Conservation (phyloP, 2,113 vertebrate genomes). For the Semnornis frantzii region DNA sequence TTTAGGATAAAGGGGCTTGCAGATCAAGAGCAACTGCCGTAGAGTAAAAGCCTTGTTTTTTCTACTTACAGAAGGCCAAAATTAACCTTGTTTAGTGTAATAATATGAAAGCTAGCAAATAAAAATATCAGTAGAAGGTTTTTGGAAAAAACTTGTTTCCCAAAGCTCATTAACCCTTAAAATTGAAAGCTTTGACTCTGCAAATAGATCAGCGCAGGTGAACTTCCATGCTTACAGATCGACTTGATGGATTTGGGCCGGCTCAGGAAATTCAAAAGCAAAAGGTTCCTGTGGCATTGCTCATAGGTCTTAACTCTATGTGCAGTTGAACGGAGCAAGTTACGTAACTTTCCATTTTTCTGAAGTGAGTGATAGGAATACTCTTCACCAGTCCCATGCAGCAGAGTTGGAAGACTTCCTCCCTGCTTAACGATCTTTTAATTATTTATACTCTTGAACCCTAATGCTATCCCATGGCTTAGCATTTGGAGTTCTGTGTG, state of each 20-base stretch:
- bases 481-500: not conserved
- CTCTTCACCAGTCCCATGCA: not conserved
- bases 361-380: not conserved
- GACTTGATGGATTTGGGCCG: not conserved
- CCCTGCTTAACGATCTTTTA: accelerated
- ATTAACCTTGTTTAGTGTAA: not conserved
- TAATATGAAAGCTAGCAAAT: too few relatives aligned
- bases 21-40: not conserved
- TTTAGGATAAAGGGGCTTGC: not conserved
- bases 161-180: accelerated
- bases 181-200: not conserved
- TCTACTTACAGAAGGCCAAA: not conserved
- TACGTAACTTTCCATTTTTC: not conserved
- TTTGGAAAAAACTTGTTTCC: not conserved
- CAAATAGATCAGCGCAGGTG: not conserved
- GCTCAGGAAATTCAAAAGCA: slow-evolving; percentile 38
- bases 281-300: slow-evolving; percentile 33
- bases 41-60: not conserved
- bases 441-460: not conserved
- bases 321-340: not conserved
- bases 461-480: not conserved
- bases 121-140: not conserved
- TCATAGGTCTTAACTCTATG: not conserved
- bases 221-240: not conserved
- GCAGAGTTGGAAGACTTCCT: not conserved